Percentiles rank a stretch among this genome's conserved stretches.
These are phyloP conservation scores for Xestia ashworthii DNA, from an alignment of 2,888 invertebrate species.

Conservation along the genomic window DNA sequence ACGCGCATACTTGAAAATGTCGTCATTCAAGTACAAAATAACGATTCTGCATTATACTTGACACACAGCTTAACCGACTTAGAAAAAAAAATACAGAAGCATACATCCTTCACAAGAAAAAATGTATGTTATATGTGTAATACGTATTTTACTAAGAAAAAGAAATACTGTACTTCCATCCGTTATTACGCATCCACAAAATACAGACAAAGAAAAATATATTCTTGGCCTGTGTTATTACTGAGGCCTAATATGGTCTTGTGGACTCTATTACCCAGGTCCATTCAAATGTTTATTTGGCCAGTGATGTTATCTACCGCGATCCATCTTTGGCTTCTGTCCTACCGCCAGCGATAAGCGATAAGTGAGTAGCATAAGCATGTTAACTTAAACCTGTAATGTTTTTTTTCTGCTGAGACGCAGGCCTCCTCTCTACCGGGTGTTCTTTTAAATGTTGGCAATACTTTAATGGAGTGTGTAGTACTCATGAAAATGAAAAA, in stretches of 20 bases:
- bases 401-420: too few species aligned
- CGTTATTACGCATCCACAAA: background rate
- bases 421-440: too few species aligned
- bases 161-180: background rate
- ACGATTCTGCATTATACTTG: too few species aligned
- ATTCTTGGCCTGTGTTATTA: slow-evolving; percentile 29
- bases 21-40: too few species aligned
- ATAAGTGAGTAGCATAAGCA: background rate
- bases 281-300: slow-evolving; percentile 51
- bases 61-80: too few species aligned
- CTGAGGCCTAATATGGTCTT: slow-evolving; percentile 20
- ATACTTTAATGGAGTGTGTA: too few species aligned
- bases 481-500: too few species aligned
- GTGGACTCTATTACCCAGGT: slow-evolving; percentile 30
- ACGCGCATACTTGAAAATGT: too few species aligned
- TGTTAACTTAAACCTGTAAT: too few species aligned
- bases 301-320: slow-evolving; percentile 54
- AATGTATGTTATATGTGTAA: background rate
- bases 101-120: slow-evolving; percentile 8
- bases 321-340: slow-evolving; percentile 6
- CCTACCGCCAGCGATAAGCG: background rate
- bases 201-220: slow-evolving; percentile 22
- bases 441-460: too few species aligned
- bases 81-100: background rate
- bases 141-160: slow-evolving; percentile 23